phyloP scores from a whole-genome alignment of 2,113 vertebrate genomes.

The Rhabdomys dilectus region DNA sequence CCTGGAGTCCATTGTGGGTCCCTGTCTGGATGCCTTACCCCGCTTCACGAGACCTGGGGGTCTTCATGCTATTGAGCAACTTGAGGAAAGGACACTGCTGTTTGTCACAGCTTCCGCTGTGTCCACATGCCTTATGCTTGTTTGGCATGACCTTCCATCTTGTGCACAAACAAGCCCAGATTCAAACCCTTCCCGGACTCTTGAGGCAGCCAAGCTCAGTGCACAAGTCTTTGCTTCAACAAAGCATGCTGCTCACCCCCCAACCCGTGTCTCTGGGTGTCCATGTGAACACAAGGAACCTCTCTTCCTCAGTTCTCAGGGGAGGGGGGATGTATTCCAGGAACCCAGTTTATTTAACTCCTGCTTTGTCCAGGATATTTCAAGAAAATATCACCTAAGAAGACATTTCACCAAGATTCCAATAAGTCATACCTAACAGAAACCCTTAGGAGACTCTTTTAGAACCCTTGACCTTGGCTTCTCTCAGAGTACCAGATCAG shows the following conservation, averaged over 20 bases:
- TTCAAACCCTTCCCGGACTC: neutral
- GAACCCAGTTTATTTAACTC: neutral
- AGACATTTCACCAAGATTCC: neutral
- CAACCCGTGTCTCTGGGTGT: neutral
- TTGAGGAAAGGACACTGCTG: neutral
- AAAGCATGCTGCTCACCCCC: accelerated
- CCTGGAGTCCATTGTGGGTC: neutral
- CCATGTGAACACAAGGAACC: accelerated
- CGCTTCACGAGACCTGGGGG: accelerated
- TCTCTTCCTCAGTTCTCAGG: neutral
- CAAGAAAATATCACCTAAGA: neutral
- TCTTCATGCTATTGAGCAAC: neutral
- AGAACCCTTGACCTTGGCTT: neutral
- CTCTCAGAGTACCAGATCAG: neutral
- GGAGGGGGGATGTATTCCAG: neutral
- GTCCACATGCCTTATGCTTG: neutral
- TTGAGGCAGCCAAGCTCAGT: neutral
- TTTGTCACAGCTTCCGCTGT: neutral
- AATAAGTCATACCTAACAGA: neutral
- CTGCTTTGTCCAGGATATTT: too few species aligned
- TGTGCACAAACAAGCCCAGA: neutral
- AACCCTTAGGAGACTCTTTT: neutral
- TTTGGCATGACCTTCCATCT: neutral
- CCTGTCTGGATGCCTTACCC: neutral
- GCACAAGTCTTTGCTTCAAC: neutral